Conservation (phyloP, 2,888 invertebrate genomes). For the Tenthredo amoena region DNA sequence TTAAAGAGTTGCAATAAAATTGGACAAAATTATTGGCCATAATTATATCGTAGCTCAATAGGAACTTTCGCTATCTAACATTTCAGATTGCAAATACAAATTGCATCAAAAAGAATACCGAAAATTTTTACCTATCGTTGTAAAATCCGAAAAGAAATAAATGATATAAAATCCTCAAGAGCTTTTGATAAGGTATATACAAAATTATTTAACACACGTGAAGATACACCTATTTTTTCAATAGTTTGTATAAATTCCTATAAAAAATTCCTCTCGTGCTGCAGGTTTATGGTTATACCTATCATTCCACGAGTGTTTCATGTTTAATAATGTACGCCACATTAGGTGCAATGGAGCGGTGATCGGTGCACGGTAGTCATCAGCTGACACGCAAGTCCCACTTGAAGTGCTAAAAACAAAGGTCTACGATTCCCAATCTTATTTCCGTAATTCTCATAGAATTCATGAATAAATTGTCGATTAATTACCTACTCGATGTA, state of each 20-base stretch:
- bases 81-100: neutral
- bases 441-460: conserved; percentile 26
- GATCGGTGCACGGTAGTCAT: conserved; percentile 34
- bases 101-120: neutral
- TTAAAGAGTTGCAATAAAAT: neutral
- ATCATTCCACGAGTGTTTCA: conserved; percentile 16
- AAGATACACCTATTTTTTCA: neutral
- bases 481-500: neutral
- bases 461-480: conserved; percentile 13
- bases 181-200: neutral
- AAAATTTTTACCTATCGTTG: neutral
- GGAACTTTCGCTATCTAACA: neutral
- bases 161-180: neutral
- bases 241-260: neutral
- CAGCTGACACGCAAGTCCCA: conserved; percentile 36
- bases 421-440: neutral
- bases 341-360: conserved; percentile 25
- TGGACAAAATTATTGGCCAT: neutral
- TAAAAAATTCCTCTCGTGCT: neutral
- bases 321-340: conserved; percentile 16
- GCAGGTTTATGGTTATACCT: conserved; percentile 12
- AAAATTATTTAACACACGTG: conserved; percentile 1
- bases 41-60: neutral
- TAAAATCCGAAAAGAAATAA: neutral
- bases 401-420: neutral